Evolutionary conservation across 2,113 vertebrate species (phyloP), one percentile per base, ranked within the genome.

Genomic region (Deroptyus accipitrinus): DNA sequence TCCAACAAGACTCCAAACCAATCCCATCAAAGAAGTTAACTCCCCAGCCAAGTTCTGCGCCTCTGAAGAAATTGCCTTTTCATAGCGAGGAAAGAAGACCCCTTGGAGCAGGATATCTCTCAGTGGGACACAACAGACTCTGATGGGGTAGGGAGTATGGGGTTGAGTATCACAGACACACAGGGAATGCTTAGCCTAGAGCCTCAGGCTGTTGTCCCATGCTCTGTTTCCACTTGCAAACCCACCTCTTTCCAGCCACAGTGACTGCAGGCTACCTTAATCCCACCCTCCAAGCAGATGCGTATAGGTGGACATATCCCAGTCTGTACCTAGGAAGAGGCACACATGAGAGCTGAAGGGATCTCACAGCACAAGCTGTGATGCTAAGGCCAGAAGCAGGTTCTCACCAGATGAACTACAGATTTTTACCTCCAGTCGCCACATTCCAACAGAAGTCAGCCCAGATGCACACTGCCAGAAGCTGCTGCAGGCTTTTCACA

Each of bases 171-270:
- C 67, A 41, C 66, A 41, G 83, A 30, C 13, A 9, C 0, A 1
- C 48, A 25, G 19, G 9, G 16, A 66, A 33, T 2, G 52, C 49
- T 44, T 8, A 84, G 27, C 37, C 79, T 27, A 10, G n/a, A 13
- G 20, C n/a, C 54, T 66, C 54, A 28, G 76, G 76, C 19, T 92
- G 39, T 17, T 39, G 35, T 41, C 46, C 44, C 68, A 7, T 1
- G 7, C 22, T 83, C 64, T 73, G 39, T 30, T 30, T 55, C 59
- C 35, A 20, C 16, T 51, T 83, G 37, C 33, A 63, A 79, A 83
- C 2, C 25, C 17, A 54, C n/a, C 1, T 48, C 62, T n/a, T 78
- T 6, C 42, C 0, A 0, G 3, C 28, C 2, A 1, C 48, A 82
- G 35, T 14, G 55, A 42, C 23, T 51, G 9, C 57, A 72, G 64